Conservation (phyloP, 2,888 invertebrate genomes). For the Eremobia ochroleuca region DNA sequence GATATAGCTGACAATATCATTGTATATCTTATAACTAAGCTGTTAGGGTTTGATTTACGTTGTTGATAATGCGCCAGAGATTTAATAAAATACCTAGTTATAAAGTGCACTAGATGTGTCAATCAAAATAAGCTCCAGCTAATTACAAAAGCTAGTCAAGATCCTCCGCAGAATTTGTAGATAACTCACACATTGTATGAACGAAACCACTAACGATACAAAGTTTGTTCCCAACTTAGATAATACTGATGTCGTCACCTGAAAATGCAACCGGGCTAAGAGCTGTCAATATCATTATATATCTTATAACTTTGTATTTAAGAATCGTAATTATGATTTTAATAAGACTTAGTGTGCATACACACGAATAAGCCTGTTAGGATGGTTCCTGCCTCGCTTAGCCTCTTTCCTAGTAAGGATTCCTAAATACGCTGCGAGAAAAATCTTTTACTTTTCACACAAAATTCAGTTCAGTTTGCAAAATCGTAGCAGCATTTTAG, state of each 20-base stretch:
- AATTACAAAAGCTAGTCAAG: conserved; percentile 26
- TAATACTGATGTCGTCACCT: not conserved
- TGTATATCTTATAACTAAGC: conserved; percentile 46
- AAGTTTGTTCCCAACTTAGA: not conserved
- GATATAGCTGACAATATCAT: conserved; percentile 17
- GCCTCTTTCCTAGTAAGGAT: not conserved
- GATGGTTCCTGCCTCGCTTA: not conserved
- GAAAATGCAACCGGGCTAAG: not conserved
- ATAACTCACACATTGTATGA: conserved; percentile 19
- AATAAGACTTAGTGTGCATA: not conserved
- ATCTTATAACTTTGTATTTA: not conserved
- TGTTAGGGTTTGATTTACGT: conserved; percentile 56
- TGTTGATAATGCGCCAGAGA: conserved; percentile 44
- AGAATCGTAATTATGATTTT: not conserved
- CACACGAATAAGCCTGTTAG: too few species aligned
- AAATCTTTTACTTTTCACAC: not conserved
- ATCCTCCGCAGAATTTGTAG: conserved; percentile 1
- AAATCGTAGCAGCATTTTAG: not conserved
- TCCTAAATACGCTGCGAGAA: not conserved
- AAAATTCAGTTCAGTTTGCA: not conserved
- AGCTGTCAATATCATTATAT: not conserved
- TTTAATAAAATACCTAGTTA: conserved; percentile 26
- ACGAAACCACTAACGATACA: conserved; percentile 4
- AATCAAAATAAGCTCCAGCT: not conserved
- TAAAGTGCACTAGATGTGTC: conserved; percentile 45